Conservation (phyloP, 1,140 invertebrate genomes). For the fruit fly (Drosophila melanogaster) region Release_6_plus_ISO1_MT NT_033779.5:16872001-16872500, state of each 20-base stretch:
- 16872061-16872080: slow-evolving; percentile 78
- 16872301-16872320: slow-evolving; percentile 77
- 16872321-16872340: slow-evolving; percentile 63
- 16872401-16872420: slow-evolving; percentile 28
- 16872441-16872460: slow-evolving; percentile 32
- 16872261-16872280: slow-evolving; percentile 81
- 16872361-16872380: slow-evolving; percentile 80
- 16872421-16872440: slow-evolving; percentile 55
- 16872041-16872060: slow-evolving; percentile 12
- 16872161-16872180: slow-evolving; percentile 30
- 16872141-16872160: slow-evolving; percentile 53
- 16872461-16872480: slow-evolving; percentile 61
- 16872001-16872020: slow-evolving; percentile 31
- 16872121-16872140: slow-evolving; percentile 60
- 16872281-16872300: slow-evolving; percentile 24
- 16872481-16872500: slow-evolving; percentile 74
- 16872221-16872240: slow-evolving; percentile 78
- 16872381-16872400: slow-evolving; percentile 59
- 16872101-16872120: slow-evolving; percentile 1
- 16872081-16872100: slow-evolving; percentile 43
- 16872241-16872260: slow-evolving; percentile 84
- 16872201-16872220: slow-evolving; percentile 46
- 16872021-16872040: slow-evolving; percentile 69
- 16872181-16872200: slow-evolving; percentile 60
- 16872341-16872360: slow-evolving; percentile 73